A percentile compares a stretch with the other conserved stretches of the same genome.
phyloP scores from a whole-genome alignment of 2,888 invertebrate species.

The Prenolepis imparis region DNA sequence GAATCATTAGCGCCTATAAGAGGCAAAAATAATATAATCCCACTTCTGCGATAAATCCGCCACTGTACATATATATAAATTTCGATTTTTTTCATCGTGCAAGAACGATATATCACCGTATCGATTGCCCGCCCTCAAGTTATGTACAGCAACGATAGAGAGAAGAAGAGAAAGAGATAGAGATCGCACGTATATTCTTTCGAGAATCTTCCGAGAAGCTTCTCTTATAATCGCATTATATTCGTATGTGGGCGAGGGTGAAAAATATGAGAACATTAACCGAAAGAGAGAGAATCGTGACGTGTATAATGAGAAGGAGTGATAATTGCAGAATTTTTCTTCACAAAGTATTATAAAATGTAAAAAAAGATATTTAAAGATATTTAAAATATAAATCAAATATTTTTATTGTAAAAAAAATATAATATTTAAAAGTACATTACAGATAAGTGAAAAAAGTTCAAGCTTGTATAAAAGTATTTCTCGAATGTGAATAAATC shows the following conservation, averaged over 20 bases:
- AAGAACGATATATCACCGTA: constrained; percentile 65
- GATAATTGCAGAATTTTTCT: neutral
- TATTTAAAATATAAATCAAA: neutral
- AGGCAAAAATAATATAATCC: constrained; percentile 63
- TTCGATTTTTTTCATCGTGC: constrained; percentile 50
- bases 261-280: constrained; percentile 43
- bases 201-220: constrained; percentile 35
- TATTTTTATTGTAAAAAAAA: neutral
- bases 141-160: constrained; percentile 15
- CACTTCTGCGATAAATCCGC: constrained; percentile 61
- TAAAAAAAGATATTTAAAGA: neutral
- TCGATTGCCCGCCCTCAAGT: constrained; percentile 69
- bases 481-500: neutral
- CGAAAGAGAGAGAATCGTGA: constrained; percentile 37
- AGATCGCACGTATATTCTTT: constrained; percentile 34
- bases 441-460: too few relatives aligned
- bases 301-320: constrained; percentile 29
- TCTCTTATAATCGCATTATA: constrained; percentile 38
- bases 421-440: neutral
- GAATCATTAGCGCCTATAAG: constrained; percentile 62
- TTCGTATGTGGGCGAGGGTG: constrained; percentile 36
- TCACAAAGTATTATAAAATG: neutral
- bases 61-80: constrained; percentile 45
- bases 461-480: too few relatives aligned
- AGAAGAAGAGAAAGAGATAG: neutral